Conservation (phyloP, 1,140 invertebrate genomes). For the Acromyrmex heyeri region DNA sequence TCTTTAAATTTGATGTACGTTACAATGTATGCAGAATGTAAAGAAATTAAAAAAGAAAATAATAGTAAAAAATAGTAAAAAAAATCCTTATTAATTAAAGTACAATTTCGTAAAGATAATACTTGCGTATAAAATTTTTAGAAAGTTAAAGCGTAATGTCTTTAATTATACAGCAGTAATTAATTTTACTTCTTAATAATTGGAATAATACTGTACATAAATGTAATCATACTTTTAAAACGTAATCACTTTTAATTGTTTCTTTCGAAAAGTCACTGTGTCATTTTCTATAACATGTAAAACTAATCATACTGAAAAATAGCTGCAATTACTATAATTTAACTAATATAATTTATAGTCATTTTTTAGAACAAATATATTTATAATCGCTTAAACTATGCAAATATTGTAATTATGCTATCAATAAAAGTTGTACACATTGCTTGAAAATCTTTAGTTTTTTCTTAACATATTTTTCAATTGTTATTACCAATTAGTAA, state of each 20-base stretch:
- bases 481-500: too few species aligned
- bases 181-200: neutral
- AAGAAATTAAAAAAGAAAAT: neutral
- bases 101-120: neutral
- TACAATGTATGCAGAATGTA: too few species aligned
- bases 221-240: neutral
- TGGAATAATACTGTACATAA: neutral
- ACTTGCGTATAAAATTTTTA: neutral
- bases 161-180: neutral
- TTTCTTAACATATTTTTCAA: too few species aligned
- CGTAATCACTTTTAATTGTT: neutral
- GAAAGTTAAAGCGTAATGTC: neutral
- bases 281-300: neutral
- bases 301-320: neutral
- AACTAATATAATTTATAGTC: too few species aligned
- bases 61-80: neutral
- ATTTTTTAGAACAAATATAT: too few species aligned
- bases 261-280: neutral
- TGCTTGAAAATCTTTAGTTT: too few species aligned
- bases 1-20: too few species aligned
- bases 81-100: neutral
- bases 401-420: too few species aligned
- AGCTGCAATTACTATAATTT: too few species aligned
- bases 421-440: too few species aligned
- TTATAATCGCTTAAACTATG: too few species aligned